phyloP scores from a whole-genome alignment of 2,113 vertebrate genomes.

The Pardalotus punctatus region DNA sequence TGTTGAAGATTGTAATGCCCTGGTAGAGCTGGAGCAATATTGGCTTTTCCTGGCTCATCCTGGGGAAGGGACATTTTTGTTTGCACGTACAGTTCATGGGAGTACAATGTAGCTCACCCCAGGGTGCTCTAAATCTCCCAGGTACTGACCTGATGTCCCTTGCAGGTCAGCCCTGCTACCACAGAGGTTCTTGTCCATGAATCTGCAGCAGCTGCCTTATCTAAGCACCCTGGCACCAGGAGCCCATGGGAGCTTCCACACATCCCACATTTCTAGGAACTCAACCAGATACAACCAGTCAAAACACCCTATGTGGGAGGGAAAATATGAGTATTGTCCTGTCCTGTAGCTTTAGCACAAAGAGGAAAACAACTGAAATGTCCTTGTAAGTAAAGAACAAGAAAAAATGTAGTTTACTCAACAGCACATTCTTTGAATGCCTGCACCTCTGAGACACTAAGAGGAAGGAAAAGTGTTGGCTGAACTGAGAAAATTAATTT shows the following conservation, averaged over 20 bases:
- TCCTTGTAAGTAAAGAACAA: not conserved
- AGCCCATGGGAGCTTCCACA: not conserved
- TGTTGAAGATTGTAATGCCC: not conserved
- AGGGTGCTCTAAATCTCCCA: not conserved
- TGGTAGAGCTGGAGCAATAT: not conserved
- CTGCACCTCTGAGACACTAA: not conserved
- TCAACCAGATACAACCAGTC: not conserved
- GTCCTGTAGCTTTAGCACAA: not conserved
- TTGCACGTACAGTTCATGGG: not conserved
- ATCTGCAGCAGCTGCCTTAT: not conserved
- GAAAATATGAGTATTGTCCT: not conserved
- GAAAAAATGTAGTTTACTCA: not conserved
- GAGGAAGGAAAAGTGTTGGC: not conserved
- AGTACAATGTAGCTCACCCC: rapidly evolving
- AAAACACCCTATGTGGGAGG: not conserved
- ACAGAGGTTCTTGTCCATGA: not conserved
- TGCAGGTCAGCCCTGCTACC: not conserved
- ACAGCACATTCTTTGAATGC: slow-evolving; percentile 9
- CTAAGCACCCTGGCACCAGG: not conserved
- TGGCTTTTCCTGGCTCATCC: not conserved
- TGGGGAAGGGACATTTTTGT: not conserved
- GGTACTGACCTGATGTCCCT: not conserved
- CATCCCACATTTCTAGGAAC: not conserved
- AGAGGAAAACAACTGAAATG: slow-evolving; percentile 20
- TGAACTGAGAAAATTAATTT: not conserved